Base-by-base conservation (phyloP, 2,888 invertebrate species). In the Pegoplata infirma region DNA sequence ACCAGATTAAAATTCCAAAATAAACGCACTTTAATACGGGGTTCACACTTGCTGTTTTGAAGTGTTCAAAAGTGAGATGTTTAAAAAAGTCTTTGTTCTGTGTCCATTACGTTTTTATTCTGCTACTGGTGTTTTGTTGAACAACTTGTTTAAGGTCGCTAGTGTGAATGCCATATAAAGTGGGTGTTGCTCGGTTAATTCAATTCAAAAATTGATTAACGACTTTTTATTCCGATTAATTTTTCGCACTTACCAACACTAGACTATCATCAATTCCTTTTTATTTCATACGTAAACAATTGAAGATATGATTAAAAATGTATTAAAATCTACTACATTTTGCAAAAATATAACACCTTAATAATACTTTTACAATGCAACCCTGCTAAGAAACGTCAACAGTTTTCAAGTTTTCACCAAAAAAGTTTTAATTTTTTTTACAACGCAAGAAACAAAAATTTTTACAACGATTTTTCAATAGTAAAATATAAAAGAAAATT, bases 341-440 rank as follows among this genome's bases (percentile, higher is more conserved):
- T 55, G 5, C 3, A 5, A n/a, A 25, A 58, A 49, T 46, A 49
- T 12, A 46, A 61, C 23, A 53, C 59, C 46, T 63, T 25, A 32
- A 40, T 32, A 59, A 0, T 66, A 59, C 69, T 40, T 56, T 32
- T 6, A n/a, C 0, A 0, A 32, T 0, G 6, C 59, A 77, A 67
- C 67, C 2, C 7, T 63, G 61, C 5, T 8, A 8, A 81, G 75
- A 82, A 82, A 82, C 82, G 82, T 82, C 82, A 82, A 82, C 82
- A 82, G 79, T 82, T 82, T 82, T 82, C 79, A 74, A 82, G 79
- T 82, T 82, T 82, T 82, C 79, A 74, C 78, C 73, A 79, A 76
- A 67, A 74, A 55, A 81, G 79, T 75, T n/a, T n/a, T 77, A 76
- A 66, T 76, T 67, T 66, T 25, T 53, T 79, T 80, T 76, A 68